These are phyloP conservation scores for Trichonephila clavipes DNA, from an alignment of 1,140 invertebrate genomes.

Conservation along the genomic window DNA sequence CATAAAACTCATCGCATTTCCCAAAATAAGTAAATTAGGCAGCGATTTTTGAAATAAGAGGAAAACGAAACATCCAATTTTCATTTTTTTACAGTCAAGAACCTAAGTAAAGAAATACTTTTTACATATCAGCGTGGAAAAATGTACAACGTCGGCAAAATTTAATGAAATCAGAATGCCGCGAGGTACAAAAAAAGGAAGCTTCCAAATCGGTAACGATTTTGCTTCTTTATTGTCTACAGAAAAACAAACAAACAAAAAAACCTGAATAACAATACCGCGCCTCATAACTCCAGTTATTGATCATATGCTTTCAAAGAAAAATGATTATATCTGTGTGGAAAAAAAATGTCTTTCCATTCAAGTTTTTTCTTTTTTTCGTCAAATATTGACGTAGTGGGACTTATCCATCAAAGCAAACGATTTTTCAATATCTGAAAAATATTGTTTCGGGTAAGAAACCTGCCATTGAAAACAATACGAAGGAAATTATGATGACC, in stretches of 20 bases:
- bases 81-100: background rate
- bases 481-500: background rate
- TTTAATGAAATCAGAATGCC: conserved; percentile 31
- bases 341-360: background rate
- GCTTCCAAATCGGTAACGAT: background rate
- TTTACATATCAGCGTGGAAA: background rate
- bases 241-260: background rate
- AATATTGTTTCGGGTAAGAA: conserved; percentile 18
- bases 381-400: background rate
- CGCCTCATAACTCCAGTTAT: conserved; percentile 30
- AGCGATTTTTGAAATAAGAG: too few species aligned
- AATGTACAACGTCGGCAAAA: background rate
- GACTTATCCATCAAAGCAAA: conserved; percentile 55
- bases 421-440: conserved; percentile 49
- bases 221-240: background rate
- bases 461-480: conserved; percentile 15
- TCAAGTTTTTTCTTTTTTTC: background rate
- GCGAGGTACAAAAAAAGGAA: background rate
- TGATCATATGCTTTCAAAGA: conserved; percentile 37
- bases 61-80: too few species aligned
- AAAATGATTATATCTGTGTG: conserved; percentile 40
- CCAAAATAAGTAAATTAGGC: too few species aligned
- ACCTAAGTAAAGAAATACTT: background rate
- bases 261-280: background rate
- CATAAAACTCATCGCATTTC: too few species aligned